Percentiles rank a stretch among this genome's conserved stretches.
phyloP scores from a whole-genome alignment of 2,797 vertebrate species.

The Phrynocephalus vlangalii region DNA sequence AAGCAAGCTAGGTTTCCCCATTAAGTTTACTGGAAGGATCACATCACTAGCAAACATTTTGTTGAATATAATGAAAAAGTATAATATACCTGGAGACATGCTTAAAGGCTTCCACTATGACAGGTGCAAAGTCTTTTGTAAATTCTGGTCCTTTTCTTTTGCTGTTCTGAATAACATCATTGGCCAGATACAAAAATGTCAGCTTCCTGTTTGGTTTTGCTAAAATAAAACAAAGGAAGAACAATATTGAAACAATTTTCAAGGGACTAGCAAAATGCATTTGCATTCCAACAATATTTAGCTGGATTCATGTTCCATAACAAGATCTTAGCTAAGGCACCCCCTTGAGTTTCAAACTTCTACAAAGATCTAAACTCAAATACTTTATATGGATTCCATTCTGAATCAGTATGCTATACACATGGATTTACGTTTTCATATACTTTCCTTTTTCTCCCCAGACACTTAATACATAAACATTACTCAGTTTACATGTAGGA shows the following conservation, averaged over 20 bases:
- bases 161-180: slow-evolving; percentile 99
- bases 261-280: neutral
- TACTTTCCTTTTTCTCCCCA: no score
- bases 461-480: no score
- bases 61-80: neutral
- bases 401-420: neutral
- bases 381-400: neutral
- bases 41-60: neutral
- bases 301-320: neutral
- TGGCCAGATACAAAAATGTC: slow-evolving; percentile 98
- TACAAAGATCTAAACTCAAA: neutral
- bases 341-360: neutral
- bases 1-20: neutral
- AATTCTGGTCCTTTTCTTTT: slow-evolving; percentile 99
- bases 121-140: slow-evolving; percentile 96
- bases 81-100: slow-evolving; percentile 92
- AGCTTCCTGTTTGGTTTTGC: slow-evolving; percentile 95
- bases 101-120: slow-evolving; percentile 97
- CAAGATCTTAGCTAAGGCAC: neutral
- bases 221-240: slow-evolving; percentile 64
- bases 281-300: neutral
- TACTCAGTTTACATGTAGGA: no score
- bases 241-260: neutral
- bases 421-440: no score
- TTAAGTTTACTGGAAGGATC: no score